Evolutionary conservation across 37 sponge, comb jelly and placozoan genomes (phyloP), one percentile per base, ranked within the genome.

Genomic region (Aplysina aerophoba): DNA sequence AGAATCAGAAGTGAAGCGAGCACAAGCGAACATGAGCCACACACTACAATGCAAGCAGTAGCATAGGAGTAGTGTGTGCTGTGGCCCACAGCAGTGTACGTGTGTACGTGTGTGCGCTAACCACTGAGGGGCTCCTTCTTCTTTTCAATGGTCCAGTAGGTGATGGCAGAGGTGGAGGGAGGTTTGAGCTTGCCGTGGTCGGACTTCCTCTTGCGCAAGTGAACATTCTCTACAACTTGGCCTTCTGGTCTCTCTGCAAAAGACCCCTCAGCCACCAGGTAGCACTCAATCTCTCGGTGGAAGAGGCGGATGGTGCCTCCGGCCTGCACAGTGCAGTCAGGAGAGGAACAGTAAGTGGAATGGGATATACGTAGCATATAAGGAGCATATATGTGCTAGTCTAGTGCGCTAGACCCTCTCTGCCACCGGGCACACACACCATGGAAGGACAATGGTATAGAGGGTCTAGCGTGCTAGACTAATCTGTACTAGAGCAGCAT

Each of bases 111-210:
- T 57, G 59, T 57, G 59, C 59, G 8, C 79, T 68, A 62, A 88
- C 94, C 94, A 80, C 80, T 87, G 5, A 56, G 59, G 33, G 93
- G 81, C 31, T 86, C 85, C 38, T 54, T 67, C 63, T 85, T 85
- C 64, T 87, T 83, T 81, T 95, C 96, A 84, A 95, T 90, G 67
- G 86, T 85, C 96, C 96, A 95, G 80, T 92, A 95, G 33, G 90
- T 90, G 28, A 93, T 95, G 66, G 93, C 89, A 73, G 91, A 91
- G 12, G 96, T 88, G 15, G 96, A 90, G 13, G 96, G 96, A 24
- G 37, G 66, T 38, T 86, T 86, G 36, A 89, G 87, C 4, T 58
- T 79, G 17, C 93, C 84, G 30, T 67, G 72, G 63, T 86, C 87
- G 33, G 80, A 58, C 44, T 86, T 80, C 34, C 93, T 86, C 84